Base-by-base conservation (phyloP, 2,113 vertebrate genomes). In the Nothobranchius kuhntae region DNA sequence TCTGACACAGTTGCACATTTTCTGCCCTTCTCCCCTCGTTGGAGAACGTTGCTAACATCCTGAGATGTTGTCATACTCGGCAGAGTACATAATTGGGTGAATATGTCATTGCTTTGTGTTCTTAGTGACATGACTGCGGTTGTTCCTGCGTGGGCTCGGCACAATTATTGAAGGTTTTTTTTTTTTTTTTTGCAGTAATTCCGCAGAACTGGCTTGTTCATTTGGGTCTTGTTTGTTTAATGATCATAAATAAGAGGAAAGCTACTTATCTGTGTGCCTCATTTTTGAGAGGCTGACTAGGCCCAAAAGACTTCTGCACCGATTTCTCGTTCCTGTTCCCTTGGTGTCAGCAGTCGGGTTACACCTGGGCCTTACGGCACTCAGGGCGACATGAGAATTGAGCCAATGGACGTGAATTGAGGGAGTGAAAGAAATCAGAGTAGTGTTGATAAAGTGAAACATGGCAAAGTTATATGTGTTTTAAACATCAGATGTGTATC, bases 31-130 rank as follows among this genome's bases (percentile, higher is more conserved):
- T 53, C 76, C 75, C 73, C 78, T 73, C 80, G 50, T 79, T 72
- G 74, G 84, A 88, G 81, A 91, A 86, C 72, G 73, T 84, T 83
- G 82, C 81, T 89, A 85, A 87, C 90, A 86, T 87, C 53, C 75
- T 85, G 17, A 51, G 89, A 92, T 90, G 90, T 87, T 91, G 74
- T 79, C 81, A 73, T 89, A 91, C 92, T 88, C 88, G 65, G 85
- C 85, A 85, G 91, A 91, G 86, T 86, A 89, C 83, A 82, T 93
- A 90, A 92, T 90, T 90, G 85, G 87, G 81, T 86, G 83, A 90
- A 89, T 89, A 89, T 91, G 90, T 89, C 90, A 90, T 84, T 68
- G 75, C 83, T 90, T 90, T 89, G 84, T 89, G 83, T 88, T 91
- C 79, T 83, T 82, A 86, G 81, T 90, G 86, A 91, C 87, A 86